Evolutionary conservation across 1,140 invertebrate species (phyloP).

Genomic region (Apis laboriosa): DNA sequence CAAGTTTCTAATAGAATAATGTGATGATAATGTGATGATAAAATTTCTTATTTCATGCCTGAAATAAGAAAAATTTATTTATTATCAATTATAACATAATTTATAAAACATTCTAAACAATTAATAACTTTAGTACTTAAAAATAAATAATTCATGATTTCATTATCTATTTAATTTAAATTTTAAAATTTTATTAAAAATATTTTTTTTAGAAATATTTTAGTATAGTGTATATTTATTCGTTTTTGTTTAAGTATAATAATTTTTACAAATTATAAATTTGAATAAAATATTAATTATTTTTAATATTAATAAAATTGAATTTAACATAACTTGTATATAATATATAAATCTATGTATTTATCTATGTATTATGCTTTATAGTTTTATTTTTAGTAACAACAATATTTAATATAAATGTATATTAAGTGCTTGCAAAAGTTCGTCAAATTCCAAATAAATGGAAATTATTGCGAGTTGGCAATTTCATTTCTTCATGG

Average conservation of each 20-base stretch:
- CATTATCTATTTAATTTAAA: background rate
- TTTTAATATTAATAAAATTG: too few relatives aligned
- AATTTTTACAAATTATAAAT: background rate
- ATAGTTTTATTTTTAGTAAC: background rate
- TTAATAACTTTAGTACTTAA: background rate
- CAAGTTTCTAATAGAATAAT: conserved; percentile 16
- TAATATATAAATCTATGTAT: background rate
- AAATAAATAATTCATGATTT: background rate
- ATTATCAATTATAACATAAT: background rate
- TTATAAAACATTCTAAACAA: conserved; percentile 22
- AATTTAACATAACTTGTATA: background rate
- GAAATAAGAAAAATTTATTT: background rate
- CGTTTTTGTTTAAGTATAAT: background rate
- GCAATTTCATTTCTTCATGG: background rate
- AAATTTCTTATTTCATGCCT: too few relatives aligned
- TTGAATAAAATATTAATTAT: background rate
- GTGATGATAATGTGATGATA: background rate
- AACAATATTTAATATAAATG: background rate
- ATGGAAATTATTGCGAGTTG: too few relatives aligned
- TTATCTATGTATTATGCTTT: background rate
- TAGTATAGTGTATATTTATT: conserved; percentile 6
- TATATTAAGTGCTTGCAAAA: conserved; percentile 8
- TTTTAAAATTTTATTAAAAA: background rate
- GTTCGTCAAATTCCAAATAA: background rate
- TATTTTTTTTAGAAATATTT: background rate